Base-by-base conservation (phyloP, 2,113 vertebrate species). In the Pimephales promelas region DNA sequence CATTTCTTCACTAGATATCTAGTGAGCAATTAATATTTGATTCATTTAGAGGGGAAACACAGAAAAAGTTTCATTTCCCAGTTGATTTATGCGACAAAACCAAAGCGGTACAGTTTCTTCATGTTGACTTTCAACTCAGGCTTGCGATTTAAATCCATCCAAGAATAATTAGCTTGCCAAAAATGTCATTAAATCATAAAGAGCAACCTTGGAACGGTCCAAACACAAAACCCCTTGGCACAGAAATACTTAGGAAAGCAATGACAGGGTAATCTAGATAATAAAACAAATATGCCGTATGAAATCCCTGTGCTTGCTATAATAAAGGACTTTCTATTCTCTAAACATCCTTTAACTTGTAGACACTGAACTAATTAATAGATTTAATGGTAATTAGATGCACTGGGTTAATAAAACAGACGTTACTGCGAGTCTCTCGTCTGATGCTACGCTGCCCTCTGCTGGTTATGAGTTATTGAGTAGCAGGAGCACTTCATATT, bases 401-500 rank as follows among this genome's bases (percentile, higher is more conserved):
- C 59, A 31, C 9, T n/a, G 10, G 64, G 75, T 59, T 70, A 79
- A 71, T 59, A 57, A 49, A 59, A 0, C 11, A 54, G n/a, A 26
- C 5, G 0, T 43, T 40, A n/a, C 47, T 47, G 4, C 2, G 8
- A 5, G 13, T 22, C 4, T 61, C 10, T 28, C 28, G 28, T 20
- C 5, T 56, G 49, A 82, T 28, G 24, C 79, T 36, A 40, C 18
- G 45, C 80, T 83, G 86, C 79, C 40, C 47, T 52, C 86, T 85
- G 68, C 16, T 74, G 79, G 31, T 49, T 20, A 70, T 70, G 4
- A 70, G 20, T n/a, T n/a, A 26, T 26, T 1, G 1, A n/a, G 10
- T 4, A 24, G 49, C 28, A 64, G 62, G 61, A 31, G 24, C 24
- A 16, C 61, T 64, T 9, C 28, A 31, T 40, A 36, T 68, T 36